phyloP scores from a whole-genome alignment of 92 coral and sea anemone genomes.

The Palythoa heliodiscus region DNA sequence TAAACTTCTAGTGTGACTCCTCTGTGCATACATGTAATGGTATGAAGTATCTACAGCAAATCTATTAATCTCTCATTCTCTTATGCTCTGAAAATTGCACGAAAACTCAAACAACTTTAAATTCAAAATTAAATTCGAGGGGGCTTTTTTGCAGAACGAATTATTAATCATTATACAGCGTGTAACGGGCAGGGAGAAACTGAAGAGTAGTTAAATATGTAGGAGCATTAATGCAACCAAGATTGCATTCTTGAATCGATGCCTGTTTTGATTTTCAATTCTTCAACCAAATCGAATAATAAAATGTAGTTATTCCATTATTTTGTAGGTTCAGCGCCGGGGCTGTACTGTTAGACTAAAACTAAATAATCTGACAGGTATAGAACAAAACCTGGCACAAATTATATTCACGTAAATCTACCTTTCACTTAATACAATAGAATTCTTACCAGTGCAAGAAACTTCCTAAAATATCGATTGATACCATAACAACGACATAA shows the following conservation, averaged over 20 bases:
- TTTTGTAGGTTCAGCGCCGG: too few species aligned
- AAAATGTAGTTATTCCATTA: neutral
- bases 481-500: neutral
- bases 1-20: neutral
- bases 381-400: neutral
- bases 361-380: neutral
- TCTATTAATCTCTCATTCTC: neutral
- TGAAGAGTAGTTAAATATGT: too few species aligned
- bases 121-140: too few species aligned
- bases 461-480: too few species aligned
- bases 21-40: neutral
- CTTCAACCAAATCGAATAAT: neutral
- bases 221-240: neutral
- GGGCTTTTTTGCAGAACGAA: too few species aligned
- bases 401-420: too few species aligned
- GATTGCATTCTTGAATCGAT: neutral
- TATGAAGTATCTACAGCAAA: neutral
- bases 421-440: too few species aligned
- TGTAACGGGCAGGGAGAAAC: too few species aligned
- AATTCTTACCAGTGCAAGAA: too few species aligned
- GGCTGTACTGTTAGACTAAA: neutral
- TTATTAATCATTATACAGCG: too few species aligned
- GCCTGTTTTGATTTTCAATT: neutral
- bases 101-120: too few species aligned
- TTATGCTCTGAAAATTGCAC: too few species aligned